Conservation (phyloP, 2,888 invertebrate genomes). For the Malacosoma neustria region DNA sequence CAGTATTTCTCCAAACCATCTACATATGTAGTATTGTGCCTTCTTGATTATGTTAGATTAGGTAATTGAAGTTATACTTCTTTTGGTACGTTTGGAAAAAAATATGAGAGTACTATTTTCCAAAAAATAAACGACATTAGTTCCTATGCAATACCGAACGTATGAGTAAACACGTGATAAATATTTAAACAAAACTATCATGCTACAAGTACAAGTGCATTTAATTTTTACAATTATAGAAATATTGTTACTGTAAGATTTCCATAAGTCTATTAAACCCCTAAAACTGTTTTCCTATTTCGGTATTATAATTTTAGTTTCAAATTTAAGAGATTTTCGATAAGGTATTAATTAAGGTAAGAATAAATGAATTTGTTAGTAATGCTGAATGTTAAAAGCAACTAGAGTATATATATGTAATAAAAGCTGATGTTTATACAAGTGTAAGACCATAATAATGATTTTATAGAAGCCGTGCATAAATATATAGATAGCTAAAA, state of each 20-base stretch:
- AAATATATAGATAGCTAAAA: constrained; percentile 26
- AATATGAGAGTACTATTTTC: too few relatives aligned
- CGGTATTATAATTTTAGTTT: too few relatives aligned
- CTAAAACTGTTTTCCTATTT: neutral
- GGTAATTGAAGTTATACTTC: too few relatives aligned
- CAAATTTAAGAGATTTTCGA: too few relatives aligned
- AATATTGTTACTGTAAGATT: neutral
- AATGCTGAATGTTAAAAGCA: too few relatives aligned
- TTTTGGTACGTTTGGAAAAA: too few relatives aligned
- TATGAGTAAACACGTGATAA: too few relatives aligned
- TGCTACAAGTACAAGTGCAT: constrained; percentile 16
- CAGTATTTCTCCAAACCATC: constrained; percentile 12
- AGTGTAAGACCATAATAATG: neutral
- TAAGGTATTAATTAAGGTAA: too few relatives aligned
- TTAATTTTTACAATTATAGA: neutral
- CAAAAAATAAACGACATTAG: too few relatives aligned
- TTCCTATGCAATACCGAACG: too few relatives aligned
- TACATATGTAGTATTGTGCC: constrained; percentile 14
- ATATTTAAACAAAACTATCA: constrained; percentile 12
- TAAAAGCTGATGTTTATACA: neutral
- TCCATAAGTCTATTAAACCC: neutral
- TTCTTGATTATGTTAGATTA: too few relatives aligned
- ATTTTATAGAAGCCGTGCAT: constrained; percentile 15
- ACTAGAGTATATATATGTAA: constrained; percentile 8
- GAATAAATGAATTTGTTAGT: too few relatives aligned